Evolutionary conservation across 2,113 vertebrate species (phyloP), one percentile per base, ranked within the genome.

Genomic region (Papio anubis): DNA sequence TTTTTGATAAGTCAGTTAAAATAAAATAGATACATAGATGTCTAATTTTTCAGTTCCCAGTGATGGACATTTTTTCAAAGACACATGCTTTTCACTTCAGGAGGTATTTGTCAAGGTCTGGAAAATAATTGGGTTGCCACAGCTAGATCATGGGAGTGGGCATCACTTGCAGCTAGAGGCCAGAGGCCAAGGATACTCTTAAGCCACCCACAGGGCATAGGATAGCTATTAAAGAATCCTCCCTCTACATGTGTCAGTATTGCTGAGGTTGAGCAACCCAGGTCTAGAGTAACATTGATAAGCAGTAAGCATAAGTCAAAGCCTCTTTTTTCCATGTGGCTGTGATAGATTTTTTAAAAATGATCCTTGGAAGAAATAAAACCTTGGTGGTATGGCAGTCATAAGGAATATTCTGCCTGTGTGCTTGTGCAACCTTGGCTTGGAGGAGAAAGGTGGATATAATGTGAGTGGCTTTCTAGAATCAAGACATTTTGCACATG

Each of bases 151-250:
- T 52, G 0, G 43, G 8, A 4, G 18, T 52, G 45, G 12, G 17
- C 20, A 3, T 4, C 59, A 5, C 13, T 61, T 32, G 23, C 38
- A 35, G 35, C 27, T 91, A 3, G 1, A 14, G 5, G 3, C 5
- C 6, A 21, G 14, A 73, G 25, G 4, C 4, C 10, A 17, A 27
- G 11, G 32, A 52, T 7, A 2, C 5, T 16, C 0, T 7, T 48
- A 0, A 18, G 9, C 59, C 0, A 7, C 32, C 25, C 5, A 0
- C 6, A 8, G 18, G 13, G 23, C 13, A 0, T 48, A 45, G 12
- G 25, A 38, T 2, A 50, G 32, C n/a, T 3, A 38, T 21, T 52
- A 23, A 30, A 57, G 21, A 66, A 18, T 35, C 17, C 27, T 12
- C 40, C n/a, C 11, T 3, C n/a, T 38, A 35, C 55, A 27, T 3